A percentile compares a stretch with the other conserved stretches of the same genome.
phyloP scores from a whole-genome alignment of 2,113 vertebrate genomes.

The Plestiodon gilberti region DNA sequence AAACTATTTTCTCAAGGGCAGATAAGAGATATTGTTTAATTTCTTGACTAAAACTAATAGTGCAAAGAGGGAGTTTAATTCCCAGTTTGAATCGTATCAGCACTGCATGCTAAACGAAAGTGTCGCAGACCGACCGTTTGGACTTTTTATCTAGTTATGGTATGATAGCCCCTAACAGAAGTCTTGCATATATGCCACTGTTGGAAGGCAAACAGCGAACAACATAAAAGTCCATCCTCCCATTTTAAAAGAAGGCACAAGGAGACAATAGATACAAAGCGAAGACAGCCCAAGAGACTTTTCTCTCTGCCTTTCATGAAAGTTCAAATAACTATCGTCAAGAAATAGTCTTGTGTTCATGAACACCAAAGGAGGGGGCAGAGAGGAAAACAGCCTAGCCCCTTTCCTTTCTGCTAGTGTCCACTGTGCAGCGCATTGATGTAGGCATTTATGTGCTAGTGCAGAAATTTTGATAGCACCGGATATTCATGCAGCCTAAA shows the following conservation, averaged over 20 bases:
- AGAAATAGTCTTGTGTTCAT: slow-evolving; percentile 30
- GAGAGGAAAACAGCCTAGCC: slow-evolving; percentile 26
- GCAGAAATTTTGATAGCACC: slow-evolving; percentile 23
- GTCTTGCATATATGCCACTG: background rate
- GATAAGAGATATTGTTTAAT: background rate
- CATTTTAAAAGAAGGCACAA: slow-evolving; percentile 25
- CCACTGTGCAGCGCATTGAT: background rate
- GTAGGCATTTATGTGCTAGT: background rate
- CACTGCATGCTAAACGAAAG: background rate
- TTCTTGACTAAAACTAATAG: slow-evolving; percentile 34
- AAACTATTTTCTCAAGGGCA: slow-evolving; percentile 19
- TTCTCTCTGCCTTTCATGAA: slow-evolving; percentile 32
- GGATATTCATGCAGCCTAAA: background rate
- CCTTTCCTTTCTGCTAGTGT: slow-evolving; percentile 5
- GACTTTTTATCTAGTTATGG: slow-evolving; percentile 2
- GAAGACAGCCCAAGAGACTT: slow-evolving; percentile 18
- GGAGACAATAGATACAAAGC: slow-evolving; percentile 37
- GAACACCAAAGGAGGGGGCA: slow-evolving; percentile 16
- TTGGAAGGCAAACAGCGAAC: slow-evolving; percentile 1
- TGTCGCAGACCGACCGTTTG: background rate
- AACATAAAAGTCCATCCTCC: slow-evolving; percentile 28
- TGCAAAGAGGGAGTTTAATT: slow-evolving; percentile 1
- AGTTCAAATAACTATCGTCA: slow-evolving; percentile 18
- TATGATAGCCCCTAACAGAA: background rate
- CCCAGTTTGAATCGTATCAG: fast-evolving